Conservation (phyloP, 2,888 invertebrate species). For the Sicus ferrugineus region DNA sequence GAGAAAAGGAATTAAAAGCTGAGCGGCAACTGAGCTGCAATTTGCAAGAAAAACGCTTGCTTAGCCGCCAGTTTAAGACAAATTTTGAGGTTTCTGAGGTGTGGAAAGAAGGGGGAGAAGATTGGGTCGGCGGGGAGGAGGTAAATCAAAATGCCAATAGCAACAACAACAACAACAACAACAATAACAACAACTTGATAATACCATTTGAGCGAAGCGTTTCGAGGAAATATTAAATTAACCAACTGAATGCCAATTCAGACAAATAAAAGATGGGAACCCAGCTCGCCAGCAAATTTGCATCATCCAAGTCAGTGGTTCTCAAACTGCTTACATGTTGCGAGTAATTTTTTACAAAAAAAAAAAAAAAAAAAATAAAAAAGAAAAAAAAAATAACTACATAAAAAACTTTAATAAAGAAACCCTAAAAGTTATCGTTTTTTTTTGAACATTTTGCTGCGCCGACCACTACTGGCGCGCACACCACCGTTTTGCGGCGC, state of each 20-base stretch:
- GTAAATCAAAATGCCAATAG: slow-evolving; percentile 34
- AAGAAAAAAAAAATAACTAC: too few relatives aligned
- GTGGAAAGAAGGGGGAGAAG: not conserved
- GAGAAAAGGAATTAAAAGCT: slow-evolving; percentile 39
- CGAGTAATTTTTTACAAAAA: too few relatives aligned
- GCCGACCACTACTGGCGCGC: not conserved
- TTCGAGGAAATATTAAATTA: slow-evolving; percentile 32
- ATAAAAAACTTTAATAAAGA: too few relatives aligned
- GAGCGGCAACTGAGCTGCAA: slow-evolving; percentile 43
- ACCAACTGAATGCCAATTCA: slow-evolving; percentile 34
- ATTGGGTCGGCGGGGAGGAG: too few relatives aligned
- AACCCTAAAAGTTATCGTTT: not conserved
- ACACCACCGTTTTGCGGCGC: not conserved
- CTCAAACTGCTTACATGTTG: not conserved
- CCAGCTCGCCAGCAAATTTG: slow-evolving; percentile 26
- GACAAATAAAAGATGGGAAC: slow-evolving; percentile 31
- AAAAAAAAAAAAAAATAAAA: too few relatives aligned
- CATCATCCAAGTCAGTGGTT: not conserved
- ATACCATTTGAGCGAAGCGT: slow-evolving; percentile 33
- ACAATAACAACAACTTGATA: slow-evolving; percentile 25
- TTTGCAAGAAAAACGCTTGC: slow-evolving; percentile 39
- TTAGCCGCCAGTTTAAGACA: slow-evolving; percentile 25
- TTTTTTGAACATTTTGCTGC: not conserved
- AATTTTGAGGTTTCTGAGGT: slow-evolving; percentile 1
- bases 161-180: slow-evolving; percentile 32